Evolutionary conservation across 2,888 invertebrate genomes (phyloP), one percentile per base, ranked within the genome.

Genomic region (Peribatodes rhomboidaria): DNA sequence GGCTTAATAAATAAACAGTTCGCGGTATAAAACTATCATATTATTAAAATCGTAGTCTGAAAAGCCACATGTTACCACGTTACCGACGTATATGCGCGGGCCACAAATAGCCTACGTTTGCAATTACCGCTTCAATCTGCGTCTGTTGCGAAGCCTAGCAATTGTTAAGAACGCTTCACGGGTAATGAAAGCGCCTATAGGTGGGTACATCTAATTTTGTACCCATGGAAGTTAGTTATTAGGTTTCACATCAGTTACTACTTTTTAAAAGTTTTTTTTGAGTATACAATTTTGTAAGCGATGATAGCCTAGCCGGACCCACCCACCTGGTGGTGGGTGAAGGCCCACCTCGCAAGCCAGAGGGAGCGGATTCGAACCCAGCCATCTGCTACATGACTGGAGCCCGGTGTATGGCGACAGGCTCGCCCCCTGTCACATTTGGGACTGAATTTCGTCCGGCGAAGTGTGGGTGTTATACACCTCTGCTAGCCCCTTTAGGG

Each of bases 61-160:
- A 35, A 0, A 20, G 11, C n/a, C 18, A 6, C n/a, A 18, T 8
- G 20, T 50, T 50, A 20, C 31, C 47, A 27, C n/a, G 9, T 18
- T 35, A 37, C 37, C 37, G 46, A 47, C 47, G 49, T 58, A 57
- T 47, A 35, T 13, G 39, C 11, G 49, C 39, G 57, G 33, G 44
- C 37, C 61, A 55, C 59, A 61, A 61, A 68, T 62, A 67, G 52
- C 56, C 58, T 49, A 61, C 60, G 61, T 67, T 63, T 67, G 59
- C 61, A 57, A 68, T 65, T 62, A 61, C 62, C 61, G 58, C 65
- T 67, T 37, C 64, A 62, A 69, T 67, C 67, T 65, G 52, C 55
- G 65, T 27, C 52, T 49, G 56, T 63, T 63, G 49, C 39, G 39
- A 69, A 65, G 67, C 71, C 67, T 16, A 37, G 50, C 58, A 56